These are phyloP conservation scores for Spea multiplicata DNA, from an alignment of 2,113 vertebrate genomes.

Conservation along the genomic window DNA sequence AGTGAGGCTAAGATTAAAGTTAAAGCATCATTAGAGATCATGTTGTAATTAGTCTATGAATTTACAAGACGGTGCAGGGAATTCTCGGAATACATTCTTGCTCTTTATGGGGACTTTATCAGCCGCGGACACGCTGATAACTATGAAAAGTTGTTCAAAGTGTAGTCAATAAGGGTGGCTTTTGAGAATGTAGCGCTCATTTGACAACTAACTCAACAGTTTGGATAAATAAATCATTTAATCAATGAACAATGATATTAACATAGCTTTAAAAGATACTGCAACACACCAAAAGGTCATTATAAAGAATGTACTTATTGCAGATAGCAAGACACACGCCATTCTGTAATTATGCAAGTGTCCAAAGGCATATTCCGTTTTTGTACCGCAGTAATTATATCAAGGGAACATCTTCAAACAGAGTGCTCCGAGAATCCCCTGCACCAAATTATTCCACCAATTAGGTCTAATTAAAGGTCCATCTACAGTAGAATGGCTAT, in stretches of 20 bases:
- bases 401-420: conserved; percentile 12
- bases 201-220: no score
- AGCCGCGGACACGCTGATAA: no score
- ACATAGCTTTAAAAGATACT: no score
- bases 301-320: no score
- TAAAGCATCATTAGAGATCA: neutral
- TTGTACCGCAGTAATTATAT: neutral
- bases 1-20: neutral
- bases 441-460: conserved; percentile 33
- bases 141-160: no score
- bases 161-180: no score
- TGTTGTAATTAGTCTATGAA: neutral
- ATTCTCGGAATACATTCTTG: conserved; percentile 2
- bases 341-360: neutral
- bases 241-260: no score
- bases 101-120: neutral
- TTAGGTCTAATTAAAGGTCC: conserved; percentile 33
- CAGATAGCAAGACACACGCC: neutral
- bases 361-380: neutral
- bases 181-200: no score
- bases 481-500: conserved; percentile 20
- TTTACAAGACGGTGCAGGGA: conserved; percentile 14
- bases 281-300: no score
- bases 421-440: conserved; percentile 18
- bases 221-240: no score